Evolutionary conservation across 2,888 invertebrate genomes (phyloP), one percentile per base, ranked within the genome.

Genomic region (Pseudoips prasinana): DNA sequence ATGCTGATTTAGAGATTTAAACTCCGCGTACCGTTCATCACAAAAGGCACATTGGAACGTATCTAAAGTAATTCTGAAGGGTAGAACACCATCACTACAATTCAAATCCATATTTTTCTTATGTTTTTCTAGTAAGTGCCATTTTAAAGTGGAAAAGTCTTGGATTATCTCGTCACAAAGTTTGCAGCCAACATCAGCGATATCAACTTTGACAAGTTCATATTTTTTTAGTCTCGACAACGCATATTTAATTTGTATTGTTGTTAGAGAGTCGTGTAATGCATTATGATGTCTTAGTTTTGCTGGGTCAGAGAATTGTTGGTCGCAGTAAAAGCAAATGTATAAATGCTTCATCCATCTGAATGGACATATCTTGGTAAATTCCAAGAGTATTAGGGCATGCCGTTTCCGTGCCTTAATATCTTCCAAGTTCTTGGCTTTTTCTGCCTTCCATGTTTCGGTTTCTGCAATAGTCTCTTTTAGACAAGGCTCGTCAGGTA

Each of bases 301-400:
- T 0, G 58, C 64, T 1, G 81, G 82, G 27, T 86, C 79, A 1
- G 62, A 42, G 37, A 73, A 86, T 19, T 71, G 63, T 17, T 64
- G 59, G 3, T 80, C 75, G 33, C 88, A 88, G 33, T 79, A 83
- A 25, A 84, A 74, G 39, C 88, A 88, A 7, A 77, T 43, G 36
- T 76, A 88, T 1, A 73, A 41, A 50, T 86, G 83, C 48, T 76
- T 85, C 59, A 60, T 67, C 87, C 87, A 86, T 51, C 66, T 73
- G 46, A 87, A 88, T 0, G 87, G 87, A 32, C 77, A 82, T 49
- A 87, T 70, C 41, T 62, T 78, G 4, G 86, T 66, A 24, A 47
- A 65, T 51, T 86, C 76, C 34, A 88, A 51, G 3, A 87, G 61
- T 18, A 67, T 60, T 7, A 51, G 48, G 0, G 78, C 72, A 14